A percentile compares a stretch with the other conserved stretches of the same genome.
Evolutionary conservation across 2,113 vertebrate genomes (phyloP).

Genomic region (Hystrix cristata): DNA sequence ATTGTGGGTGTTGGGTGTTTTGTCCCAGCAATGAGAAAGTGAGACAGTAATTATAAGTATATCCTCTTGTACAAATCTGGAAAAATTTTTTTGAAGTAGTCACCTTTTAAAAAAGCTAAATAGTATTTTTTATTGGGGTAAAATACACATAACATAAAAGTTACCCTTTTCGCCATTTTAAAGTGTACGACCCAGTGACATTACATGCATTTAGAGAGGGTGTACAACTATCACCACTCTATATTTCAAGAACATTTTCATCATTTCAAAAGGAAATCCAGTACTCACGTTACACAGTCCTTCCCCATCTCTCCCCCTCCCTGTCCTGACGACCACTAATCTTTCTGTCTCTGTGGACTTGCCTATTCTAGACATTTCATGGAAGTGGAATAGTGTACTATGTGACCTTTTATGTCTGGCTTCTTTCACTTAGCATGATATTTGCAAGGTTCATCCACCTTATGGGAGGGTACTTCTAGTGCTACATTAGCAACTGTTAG

Average conservation of each 20-base stretch:
- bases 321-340: background rate
- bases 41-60: background rate
- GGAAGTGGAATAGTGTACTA: background rate
- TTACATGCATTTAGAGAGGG: background rate
- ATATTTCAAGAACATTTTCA: background rate
- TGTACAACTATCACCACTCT: too few species aligned
- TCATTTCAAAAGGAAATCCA: background rate
- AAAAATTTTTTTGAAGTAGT: background rate
- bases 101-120: background rate
- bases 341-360: background rate
- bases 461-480: background rate
- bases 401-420: background rate
- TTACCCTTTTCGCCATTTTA: background rate
- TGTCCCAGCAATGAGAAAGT: background rate
- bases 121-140: background rate
- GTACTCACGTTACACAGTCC: background rate
- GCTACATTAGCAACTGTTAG: background rate
- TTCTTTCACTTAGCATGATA: background rate
- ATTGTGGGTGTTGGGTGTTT: background rate
- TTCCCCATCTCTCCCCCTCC: background rate
- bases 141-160: background rate
- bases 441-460: background rate
- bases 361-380: background rate
- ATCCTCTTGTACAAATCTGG: background rate
- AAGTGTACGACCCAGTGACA: background rate